Percentiles rank a stretch among this genome's conserved stretches.
Evolutionary conservation across 2,888 invertebrate species (phyloP).

Genomic region (Limnephilus rhombicus): DNA sequence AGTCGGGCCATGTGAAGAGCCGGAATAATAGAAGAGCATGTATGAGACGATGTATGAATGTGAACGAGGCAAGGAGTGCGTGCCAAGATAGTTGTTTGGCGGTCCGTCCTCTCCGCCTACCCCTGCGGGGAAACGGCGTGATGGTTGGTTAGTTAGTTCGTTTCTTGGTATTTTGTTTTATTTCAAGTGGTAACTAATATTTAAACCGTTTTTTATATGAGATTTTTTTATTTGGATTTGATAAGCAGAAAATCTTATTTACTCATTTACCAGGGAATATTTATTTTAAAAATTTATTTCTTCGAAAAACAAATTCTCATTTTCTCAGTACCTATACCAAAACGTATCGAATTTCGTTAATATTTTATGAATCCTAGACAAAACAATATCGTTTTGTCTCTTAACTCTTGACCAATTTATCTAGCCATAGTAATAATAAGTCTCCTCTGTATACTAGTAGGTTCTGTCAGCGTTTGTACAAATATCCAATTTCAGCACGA

Average conservation of each 20-base stretch:
- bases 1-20: too few relatives aligned
- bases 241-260: not conserved
- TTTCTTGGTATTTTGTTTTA: too few relatives aligned
- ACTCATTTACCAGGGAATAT: not conserved
- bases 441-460: too few relatives aligned
- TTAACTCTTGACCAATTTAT: not conserved
- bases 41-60: too few relatives aligned
- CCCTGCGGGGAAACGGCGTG: too few relatives aligned
- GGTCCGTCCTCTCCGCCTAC: too few relatives aligned
- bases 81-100: too few relatives aligned
- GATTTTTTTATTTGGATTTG: not conserved
- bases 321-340: not conserved
- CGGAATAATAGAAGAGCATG: too few relatives aligned
- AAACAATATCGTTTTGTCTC: not conserved
- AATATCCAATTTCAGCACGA: not conserved
- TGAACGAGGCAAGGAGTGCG: too few relatives aligned
- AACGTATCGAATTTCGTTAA: not conserved
- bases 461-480: not conserved
- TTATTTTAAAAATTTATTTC: not conserved
- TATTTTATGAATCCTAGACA: not conserved
- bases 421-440: not conserved
- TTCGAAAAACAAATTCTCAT: not conserved
- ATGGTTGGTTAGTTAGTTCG: too few relatives aligned
- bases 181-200: too few relatives aligned
- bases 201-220: too few relatives aligned